phyloP scores from a whole-genome alignment of 2,888 invertebrate genomes.

The Operophtera brumata region DNA sequence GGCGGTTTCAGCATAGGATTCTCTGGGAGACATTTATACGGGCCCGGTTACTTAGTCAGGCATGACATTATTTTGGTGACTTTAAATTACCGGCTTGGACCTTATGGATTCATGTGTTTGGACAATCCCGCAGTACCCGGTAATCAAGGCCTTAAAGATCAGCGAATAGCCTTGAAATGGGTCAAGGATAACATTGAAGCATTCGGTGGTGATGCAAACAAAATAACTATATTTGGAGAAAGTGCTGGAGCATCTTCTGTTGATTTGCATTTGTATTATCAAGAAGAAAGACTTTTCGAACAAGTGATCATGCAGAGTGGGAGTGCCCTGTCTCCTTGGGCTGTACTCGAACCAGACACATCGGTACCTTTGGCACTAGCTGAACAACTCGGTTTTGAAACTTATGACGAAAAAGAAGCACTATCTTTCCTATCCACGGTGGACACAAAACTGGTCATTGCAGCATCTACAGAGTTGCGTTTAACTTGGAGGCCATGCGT shows the following conservation, averaged over 20 bases:
- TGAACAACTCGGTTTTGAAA: conserved; percentile 42
- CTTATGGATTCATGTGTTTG: conserved; percentile 62
- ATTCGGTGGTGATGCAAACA: conserved; percentile 54
- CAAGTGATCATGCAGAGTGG: conserved; percentile 57
- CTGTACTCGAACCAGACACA: conserved; percentile 36
- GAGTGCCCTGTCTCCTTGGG: conserved; percentile 33
- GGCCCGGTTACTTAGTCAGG: conserved; percentile 50
- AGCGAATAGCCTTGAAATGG: conserved; percentile 54
- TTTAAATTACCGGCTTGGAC: conserved; percentile 57
- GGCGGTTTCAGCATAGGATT: conserved; percentile 47
- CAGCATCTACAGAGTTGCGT: conserved; percentile 35
- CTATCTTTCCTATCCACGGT: conserved; percentile 44
- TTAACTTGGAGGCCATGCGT: conserved; percentile 44
- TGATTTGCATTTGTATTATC: conserved; percentile 49
- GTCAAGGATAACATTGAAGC: conserved; percentile 53
- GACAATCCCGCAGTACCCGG: conserved; percentile 51
- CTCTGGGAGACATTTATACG: conserved; percentile 40
- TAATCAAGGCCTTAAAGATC: conserved; percentile 62
- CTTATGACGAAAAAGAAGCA: conserved; percentile 43
- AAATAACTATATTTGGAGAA: conserved; percentile 56
- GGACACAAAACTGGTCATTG: conserved; percentile 44
- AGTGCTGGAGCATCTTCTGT: conserved; percentile 54
- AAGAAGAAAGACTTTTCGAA: conserved; percentile 48
- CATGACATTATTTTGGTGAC: conserved; percentile 56
- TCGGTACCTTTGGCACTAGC: conserved; percentile 45